Base-by-base conservation (phyloP, 2,797 vertebrate species). In the Enteromius thamalakanensis region DNA sequence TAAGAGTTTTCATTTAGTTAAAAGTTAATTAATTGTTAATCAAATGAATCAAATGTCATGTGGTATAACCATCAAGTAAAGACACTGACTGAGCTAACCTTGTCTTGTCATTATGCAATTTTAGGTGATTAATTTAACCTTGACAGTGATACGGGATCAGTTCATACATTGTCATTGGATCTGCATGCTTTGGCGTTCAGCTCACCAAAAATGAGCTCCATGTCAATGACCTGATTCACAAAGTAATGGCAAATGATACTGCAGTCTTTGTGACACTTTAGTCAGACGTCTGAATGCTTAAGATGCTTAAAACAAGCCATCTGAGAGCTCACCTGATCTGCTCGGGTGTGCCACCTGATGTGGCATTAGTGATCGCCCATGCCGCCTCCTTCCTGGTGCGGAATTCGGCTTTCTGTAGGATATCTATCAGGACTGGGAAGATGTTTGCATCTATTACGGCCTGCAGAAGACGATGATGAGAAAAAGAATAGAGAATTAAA, bases 341-440 rank as follows among this genome's bases (percentile, higher is more conserved):
- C 49, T 98, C 97, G 0, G 97, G 96, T 0, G 97, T 99, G 72
- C 98, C 98, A 87, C 98, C 98, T 0, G 97, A 99, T 0, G 98
- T 99, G 37, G 98, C 97, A 0, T 99, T 99, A 23, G 98, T 99
- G 86, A 99, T 99, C n/a, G 97, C 98, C 98, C 98, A 99, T 0
- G 98, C 97, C 0, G 98, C 98, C 90, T 99, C 98, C 89, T 99
- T 99, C 91, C 98, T 95, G 47, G 98, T 99, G 71, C 97, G 96
- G 90, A 99, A 99, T 76, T 99, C 98, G 0, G 98, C 98, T 88
- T 99, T 99, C 93, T 99, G 98, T 83, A 99, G 93, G 87, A 99
- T 98, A 86, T 99, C 98, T 0, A 99, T 99, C 89, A 99, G 95
- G 32, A 99, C 97, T 0, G 98, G 98, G 90, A 99, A 99, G 77